Conservation (phyloP, 2,113 vertebrate species). For the Herpailurus yagouaroundi region DNA sequence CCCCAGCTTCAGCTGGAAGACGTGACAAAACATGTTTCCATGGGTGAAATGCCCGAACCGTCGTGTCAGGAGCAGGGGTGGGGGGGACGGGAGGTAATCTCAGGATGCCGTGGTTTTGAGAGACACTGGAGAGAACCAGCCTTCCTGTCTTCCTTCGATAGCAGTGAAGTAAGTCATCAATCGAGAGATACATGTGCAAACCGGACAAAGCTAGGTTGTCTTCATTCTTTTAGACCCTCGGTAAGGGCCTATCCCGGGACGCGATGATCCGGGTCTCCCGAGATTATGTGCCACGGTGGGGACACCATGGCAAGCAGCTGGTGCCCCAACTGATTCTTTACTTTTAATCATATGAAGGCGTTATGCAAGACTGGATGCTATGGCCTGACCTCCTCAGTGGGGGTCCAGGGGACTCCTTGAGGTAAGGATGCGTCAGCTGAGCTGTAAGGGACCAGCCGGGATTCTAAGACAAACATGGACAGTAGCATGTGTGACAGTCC, state of each 20-base stretch:
- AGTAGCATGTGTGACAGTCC: neutral
- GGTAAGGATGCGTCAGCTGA: neutral
- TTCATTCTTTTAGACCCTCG: neutral
- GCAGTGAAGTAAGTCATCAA: neutral
- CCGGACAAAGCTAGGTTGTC: neutral
- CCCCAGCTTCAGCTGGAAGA: neutral
- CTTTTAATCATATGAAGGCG: neutral
- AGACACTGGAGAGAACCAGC: neutral
- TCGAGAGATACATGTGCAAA: neutral
- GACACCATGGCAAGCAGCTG: neutral
- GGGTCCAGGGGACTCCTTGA: neutral
- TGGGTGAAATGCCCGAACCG: neutral
- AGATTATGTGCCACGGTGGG: neutral
- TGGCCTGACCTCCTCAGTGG: neutral
- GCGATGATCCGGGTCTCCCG: neutral
- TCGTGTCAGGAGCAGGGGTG: neutral
- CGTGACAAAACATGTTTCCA: neutral
- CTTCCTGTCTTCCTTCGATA: neutral
- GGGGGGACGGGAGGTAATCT: neutral
- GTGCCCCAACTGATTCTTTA: neutral
- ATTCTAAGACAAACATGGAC: neutral
- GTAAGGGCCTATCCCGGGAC: neutral
- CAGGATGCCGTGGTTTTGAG: neutral
- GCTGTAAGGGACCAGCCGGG: neutral
- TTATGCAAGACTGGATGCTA: neutral